Conservation (phyloP, 2,113 vertebrate species). For the Narcine bancroftii region DNA sequence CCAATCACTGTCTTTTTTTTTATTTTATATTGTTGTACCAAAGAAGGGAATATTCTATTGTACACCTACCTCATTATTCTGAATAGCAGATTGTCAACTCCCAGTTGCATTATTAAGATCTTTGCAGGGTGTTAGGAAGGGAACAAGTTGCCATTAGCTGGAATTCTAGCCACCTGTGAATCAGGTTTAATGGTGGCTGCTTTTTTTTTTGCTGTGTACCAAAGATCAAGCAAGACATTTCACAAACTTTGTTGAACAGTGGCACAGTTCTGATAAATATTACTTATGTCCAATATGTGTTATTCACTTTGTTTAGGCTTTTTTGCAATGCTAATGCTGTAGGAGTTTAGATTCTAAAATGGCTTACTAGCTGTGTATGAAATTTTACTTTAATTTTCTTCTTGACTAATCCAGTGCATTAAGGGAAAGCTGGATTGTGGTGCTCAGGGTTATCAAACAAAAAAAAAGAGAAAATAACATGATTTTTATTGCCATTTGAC, state of each 20-base stretch:
- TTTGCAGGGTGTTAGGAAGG: constrained; percentile 34
- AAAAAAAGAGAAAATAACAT: constrained; percentile 42
- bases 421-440: constrained; percentile 61
- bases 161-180: constrained; percentile 43
- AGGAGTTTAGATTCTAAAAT: constrained; percentile 52
- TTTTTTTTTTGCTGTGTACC: constrained; percentile 48
- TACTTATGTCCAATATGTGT: constrained; percentile 43
- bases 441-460: constrained; percentile 54
- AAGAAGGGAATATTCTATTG: constrained; percentile 58
- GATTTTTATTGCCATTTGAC: constrained; percentile 53
- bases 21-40: constrained; percentile 57
- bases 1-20: constrained; percentile 49
- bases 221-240: constrained; percentile 50
- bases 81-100: constrained; percentile 41
- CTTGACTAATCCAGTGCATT: constrained; percentile 44
- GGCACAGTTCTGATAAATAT: constrained; percentile 41
- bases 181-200: constrained; percentile 38
- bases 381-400: constrained; percentile 15
- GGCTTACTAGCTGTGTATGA: constrained; percentile 52
- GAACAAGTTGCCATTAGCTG: constrained; percentile 38
- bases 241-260: constrained; percentile 40
- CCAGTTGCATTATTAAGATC: constrained; percentile 39
- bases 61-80: constrained; percentile 73
- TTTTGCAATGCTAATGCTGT: constrained; percentile 55
- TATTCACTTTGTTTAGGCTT: constrained; percentile 53